A percentile compares a stretch with the other conserved stretches of the same genome.
These are phyloP conservation scores for Eilema griseolum DNA, from an alignment of 2,888 invertebrate species.

Conservation along the genomic window DNA sequence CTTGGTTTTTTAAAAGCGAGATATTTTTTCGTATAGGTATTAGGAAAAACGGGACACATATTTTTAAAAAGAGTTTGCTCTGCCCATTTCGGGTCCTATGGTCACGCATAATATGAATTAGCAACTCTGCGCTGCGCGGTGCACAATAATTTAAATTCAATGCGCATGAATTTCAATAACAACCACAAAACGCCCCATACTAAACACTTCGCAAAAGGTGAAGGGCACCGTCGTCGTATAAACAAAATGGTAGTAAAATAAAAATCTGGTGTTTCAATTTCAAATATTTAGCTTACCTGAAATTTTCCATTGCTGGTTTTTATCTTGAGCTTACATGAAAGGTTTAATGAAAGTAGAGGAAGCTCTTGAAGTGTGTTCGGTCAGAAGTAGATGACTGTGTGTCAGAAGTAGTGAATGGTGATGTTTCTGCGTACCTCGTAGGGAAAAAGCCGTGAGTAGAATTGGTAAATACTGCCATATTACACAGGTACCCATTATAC, in stretches of 20 bases:
- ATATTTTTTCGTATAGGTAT: not conserved
- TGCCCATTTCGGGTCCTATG: too few species aligned
- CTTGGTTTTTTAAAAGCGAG: not conserved
- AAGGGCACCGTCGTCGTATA: not conserved
- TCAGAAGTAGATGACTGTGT: too few species aligned
- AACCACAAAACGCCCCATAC: not conserved
- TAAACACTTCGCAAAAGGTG: conserved; percentile 1
- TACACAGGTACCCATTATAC: too few species aligned
- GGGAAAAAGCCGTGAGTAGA: not conserved
- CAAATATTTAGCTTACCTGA: not conserved
- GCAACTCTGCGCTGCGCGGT: not conserved
- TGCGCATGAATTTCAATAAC: conserved; percentile 1
- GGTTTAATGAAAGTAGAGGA: not conserved
- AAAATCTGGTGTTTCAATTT: not conserved
- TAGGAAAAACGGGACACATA: too few species aligned
- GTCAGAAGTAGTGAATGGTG: too few species aligned
- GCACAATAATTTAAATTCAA: not conserved
- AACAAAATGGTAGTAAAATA: not conserved
- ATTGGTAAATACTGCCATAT: too few species aligned
- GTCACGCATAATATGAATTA: not conserved
- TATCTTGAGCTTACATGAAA: not conserved
- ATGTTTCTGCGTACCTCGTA: not conserved
- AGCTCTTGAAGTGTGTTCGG: not conserved
- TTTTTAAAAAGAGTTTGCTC: too few species aligned
- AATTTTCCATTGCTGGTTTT: not conserved